These are phyloP conservation scores for Lepilemur ruficaudatus DNA, from an alignment of 2,797 vertebrate species.

Conservation along the genomic window DNA sequence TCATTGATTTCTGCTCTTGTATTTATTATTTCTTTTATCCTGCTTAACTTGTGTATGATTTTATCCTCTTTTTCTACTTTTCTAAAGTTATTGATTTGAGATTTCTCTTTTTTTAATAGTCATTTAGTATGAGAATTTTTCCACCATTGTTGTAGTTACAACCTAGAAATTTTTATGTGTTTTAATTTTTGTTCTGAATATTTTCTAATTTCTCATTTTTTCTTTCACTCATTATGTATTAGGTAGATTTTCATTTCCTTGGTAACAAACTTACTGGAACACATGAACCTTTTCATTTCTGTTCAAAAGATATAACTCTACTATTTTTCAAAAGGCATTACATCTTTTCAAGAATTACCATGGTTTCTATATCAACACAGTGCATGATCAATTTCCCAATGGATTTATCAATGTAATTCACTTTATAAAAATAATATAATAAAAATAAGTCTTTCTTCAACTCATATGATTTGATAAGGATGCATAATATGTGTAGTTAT, in stretches of 20 bases:
- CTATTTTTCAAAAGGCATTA: slow-evolving; percentile 50
- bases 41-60: too few species aligned
- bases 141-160: too few species aligned
- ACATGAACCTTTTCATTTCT: background rate
- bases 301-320: background rate
- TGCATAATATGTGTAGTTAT: background rate
- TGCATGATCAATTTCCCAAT: background rate
- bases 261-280: background rate
- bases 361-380: slow-evolving; percentile 22
- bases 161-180: too few species aligned
- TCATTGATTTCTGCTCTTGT: too few species aligned
- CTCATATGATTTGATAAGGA: background rate
- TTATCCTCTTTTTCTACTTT: too few species aligned
- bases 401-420: background rate
- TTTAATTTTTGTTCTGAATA: too few species aligned
- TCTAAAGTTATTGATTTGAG: too few species aligned
- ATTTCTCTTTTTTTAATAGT: too few species aligned
- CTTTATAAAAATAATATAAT: background rate
- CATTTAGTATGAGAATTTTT: too few species aligned
- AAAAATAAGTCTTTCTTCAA: background rate
- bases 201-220: too few species aligned
- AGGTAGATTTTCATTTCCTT: background rate
- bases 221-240: background rate
- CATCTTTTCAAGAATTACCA: background rate
- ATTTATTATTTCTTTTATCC: too few species aligned